Base-by-base conservation (phyloP, 2,797 vertebrate genomes). In the Fistularia tabacaria region DNA sequence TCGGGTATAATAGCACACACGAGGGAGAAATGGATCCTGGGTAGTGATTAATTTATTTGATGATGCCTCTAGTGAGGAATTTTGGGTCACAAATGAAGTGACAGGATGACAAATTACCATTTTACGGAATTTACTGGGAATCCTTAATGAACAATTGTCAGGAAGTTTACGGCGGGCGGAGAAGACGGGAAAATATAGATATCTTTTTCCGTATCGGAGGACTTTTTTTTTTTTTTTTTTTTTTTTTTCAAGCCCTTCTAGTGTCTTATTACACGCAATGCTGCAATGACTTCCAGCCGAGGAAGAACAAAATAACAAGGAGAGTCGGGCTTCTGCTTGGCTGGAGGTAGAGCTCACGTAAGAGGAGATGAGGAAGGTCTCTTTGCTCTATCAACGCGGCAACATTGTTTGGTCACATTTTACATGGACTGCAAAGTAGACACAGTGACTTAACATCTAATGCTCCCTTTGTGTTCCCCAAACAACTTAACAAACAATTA, bases 41-140 rank as follows among this genome's bases (percentile, higher is more conserved):
- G 94, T 96, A 96, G 96, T 98, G 97, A 99, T 99, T 99, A 96
- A 99, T 99, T 98, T 97, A 98, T 99, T 98, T 99, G 97, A 98
- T 99, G 95, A 98, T 97, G 94, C 95, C 96, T 97, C 96, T 95
- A 95, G 97, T 98, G 96, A 98, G 95, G 95, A 97, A 98, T 98
- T 98, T 99, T 98, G 94, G 97, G 95, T 98, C 96, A 98, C 96
- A 98, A 98, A 99, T 98, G 94, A 98, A 98, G 94, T 98, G 97
- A 97, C 97, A 98, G 95, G 93, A 98, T 97, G 96, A 99, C 95
- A 98, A 98, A 99, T 99, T 92, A 96, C 95, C 95, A 98, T 98
- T 99, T 99, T 98, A 98, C 97, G 95, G 93, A 97, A 98, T 98
- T 99, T 98, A 98, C 96, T 96, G 92, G 94, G 94, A 96, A 97